These are phyloP conservation scores for Dryoscopus gambensis DNA, from an alignment of 2,113 vertebrate species.

Conservation along the genomic window DNA sequence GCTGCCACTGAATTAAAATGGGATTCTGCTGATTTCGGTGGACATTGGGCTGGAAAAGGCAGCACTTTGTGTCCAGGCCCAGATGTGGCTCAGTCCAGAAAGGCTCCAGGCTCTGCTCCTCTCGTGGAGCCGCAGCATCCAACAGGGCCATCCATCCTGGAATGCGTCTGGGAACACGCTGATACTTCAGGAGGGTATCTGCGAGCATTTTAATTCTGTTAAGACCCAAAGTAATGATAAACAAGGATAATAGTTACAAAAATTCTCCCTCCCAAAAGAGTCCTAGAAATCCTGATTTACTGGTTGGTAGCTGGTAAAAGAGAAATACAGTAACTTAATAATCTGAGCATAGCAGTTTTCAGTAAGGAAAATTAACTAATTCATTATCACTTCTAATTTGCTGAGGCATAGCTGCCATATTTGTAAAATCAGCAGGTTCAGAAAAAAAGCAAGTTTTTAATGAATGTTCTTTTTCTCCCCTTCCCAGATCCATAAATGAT, in stretches of 20 bases:
- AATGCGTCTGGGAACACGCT: constrained; percentile 15
- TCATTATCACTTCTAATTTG: constrained; percentile 85
- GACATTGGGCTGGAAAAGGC: neutral
- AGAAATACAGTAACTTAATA: constrained; percentile 82
- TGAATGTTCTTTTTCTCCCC: constrained; percentile 55
- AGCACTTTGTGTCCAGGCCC: neutral
- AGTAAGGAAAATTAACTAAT: constrained; percentile 85
- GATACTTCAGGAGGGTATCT: neutral
- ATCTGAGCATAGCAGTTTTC: constrained; percentile 81
- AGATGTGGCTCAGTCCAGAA: neutral
- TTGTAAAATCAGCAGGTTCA: constrained; percentile 85
- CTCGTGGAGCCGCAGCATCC: neutral
- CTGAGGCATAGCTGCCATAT: constrained; percentile 83
- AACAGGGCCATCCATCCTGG: neutral
- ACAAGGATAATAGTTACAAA: constrained; percentile 65
- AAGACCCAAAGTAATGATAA: constrained; percentile 70
- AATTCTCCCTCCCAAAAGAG: constrained; percentile 72
- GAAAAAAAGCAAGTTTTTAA: constrained; percentile 75
- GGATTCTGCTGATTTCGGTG: neutral
- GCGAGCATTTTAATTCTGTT: constrained; percentile 67
- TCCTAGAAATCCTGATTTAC: constrained; percentile 78
- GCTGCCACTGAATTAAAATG: neutral
- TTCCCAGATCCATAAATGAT: constrained; percentile 69
- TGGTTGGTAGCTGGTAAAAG: constrained; percentile 69
- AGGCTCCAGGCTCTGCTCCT: neutral